These are phyloP conservation scores for Athene noctua DNA, from an alignment of 2,113 vertebrate species.

Conservation along the genomic window DNA sequence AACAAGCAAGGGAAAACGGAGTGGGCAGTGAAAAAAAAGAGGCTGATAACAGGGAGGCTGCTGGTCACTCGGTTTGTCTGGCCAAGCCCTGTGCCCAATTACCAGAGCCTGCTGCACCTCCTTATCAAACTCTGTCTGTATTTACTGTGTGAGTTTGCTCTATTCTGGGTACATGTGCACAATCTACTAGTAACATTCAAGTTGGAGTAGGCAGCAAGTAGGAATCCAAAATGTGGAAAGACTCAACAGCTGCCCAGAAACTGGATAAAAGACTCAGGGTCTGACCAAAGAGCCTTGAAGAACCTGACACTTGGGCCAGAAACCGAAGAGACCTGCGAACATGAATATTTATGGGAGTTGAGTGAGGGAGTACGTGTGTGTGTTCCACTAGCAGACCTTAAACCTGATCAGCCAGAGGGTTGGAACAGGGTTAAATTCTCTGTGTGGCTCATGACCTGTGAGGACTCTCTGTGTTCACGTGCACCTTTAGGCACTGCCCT, in stretches of 20 bases:
- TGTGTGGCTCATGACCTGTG: too few relatives aligned
- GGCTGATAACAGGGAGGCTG: not conserved
- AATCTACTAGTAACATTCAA: not conserved
- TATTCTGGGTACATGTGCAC: fast-evolving
- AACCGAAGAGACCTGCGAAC: not conserved
- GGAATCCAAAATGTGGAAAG: not conserved
- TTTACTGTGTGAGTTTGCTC: not conserved
- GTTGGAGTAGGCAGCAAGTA: not conserved
- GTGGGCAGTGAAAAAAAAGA: not conserved
- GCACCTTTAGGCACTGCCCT: not conserved
- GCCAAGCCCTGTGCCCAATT: not conserved
- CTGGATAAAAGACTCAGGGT: not conserved
- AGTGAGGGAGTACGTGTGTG: fast-evolving
- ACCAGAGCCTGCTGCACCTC: not conserved
- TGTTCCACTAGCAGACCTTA: not conserved
- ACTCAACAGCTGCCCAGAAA: not conserved
- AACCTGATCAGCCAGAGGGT: fast-evolving
- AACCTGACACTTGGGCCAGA: not conserved
- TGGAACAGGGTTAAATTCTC: not conserved
- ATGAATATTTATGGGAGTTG: not conserved
- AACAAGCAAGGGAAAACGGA: not conserved
- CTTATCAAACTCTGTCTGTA: not conserved
- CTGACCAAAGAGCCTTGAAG: not conserved
- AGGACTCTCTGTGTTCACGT: not conserved
- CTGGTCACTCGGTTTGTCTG: not conserved